Evolutionary conservation across 2,113 vertebrate genomes (phyloP).

Genomic region (Coturnix japonica): DNA sequence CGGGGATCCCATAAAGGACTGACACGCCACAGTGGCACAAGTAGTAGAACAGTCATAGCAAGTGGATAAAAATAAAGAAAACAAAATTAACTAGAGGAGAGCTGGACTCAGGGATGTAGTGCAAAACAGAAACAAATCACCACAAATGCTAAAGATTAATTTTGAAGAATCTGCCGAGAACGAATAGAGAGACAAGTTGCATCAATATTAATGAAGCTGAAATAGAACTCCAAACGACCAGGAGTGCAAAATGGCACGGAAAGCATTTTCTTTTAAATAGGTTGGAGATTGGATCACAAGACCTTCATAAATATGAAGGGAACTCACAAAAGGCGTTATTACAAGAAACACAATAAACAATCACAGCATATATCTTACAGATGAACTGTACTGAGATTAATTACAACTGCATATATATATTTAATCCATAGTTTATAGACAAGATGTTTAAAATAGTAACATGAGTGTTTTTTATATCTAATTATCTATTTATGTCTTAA

Average conservation of each 20-base stretch:
- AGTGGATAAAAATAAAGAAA: constrained; percentile 78
- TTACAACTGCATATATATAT: constrained; percentile 16
- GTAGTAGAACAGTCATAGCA: constrained; percentile 73
- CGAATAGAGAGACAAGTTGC: constrained; percentile 68
- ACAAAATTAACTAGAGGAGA: constrained; percentile 81
- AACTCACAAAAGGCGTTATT: constrained; percentile 54
- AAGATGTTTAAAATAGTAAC: not conserved
- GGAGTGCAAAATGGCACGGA: constrained; percentile 62
- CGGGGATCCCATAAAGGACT: constrained; percentile 78
- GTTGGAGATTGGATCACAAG: constrained; percentile 76
- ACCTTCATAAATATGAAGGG: constrained; percentile 72
- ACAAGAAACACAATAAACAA: constrained; percentile 72
- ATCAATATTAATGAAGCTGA: constrained; percentile 85
- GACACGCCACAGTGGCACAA: constrained; percentile 73
- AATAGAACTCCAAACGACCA: constrained; percentile 75
- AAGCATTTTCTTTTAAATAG: constrained; percentile 80
- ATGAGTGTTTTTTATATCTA: not conserved
- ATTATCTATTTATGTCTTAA: not conserved
- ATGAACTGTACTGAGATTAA: constrained; percentile 55
- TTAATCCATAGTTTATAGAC: not conserved
- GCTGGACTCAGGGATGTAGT: constrained; percentile 57
- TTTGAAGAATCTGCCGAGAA: constrained; percentile 74
- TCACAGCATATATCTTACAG: constrained; percentile 62
- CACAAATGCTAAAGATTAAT: constrained; percentile 77
- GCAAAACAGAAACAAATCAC: constrained; percentile 77